Base-by-base conservation (phyloP, 2,113 vertebrate genomes). In the Notiomystis cincta region DNA sequence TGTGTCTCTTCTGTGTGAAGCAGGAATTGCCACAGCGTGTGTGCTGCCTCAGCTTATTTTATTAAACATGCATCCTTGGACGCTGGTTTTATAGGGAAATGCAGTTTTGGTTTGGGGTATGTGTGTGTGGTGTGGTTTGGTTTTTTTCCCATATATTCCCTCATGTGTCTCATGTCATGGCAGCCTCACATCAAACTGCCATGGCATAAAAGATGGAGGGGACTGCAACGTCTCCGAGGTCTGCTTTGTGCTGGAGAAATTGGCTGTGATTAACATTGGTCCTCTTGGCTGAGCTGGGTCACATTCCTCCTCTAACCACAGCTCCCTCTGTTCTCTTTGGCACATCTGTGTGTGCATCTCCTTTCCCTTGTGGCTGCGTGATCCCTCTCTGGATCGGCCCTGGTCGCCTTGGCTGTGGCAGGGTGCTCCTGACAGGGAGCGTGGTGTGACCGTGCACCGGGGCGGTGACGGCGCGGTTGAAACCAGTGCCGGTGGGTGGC, bases 381-480 rank as follows among this genome's bases (percentile, higher is more conserved):
- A 64, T 38, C 64, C 50, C 78, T 30, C 51, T 54, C 62, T 82
- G 82, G 48, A 56, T 60, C 61, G 37, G 25, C 28, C 69, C 19
- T 3, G 6, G 35, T 71, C 20, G 6, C 57, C 61, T 66, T 78
- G 85, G 72, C 51, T 2, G 1, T 33, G 30, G 73, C 27, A 38
- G 53, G 73, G 40, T 54, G 65, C 47, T 71, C 2, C 1, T 3
- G 20, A 25, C 54, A 9, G 30, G 58, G 47, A 79, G 5, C 28
- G 2, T 56, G 60, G 25, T 30, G 61, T 75, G 78, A 30, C 56
- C 28, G 1, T 0, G 15, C 23, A 3, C 31, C 0, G 0, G 22
- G 44, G 47, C 0, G 0, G 57, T 60, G 86, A 27, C 0, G 0
- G 18, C 0, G 1, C 4, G 8, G 35, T 84, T 77, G 77, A 67